Base-by-base conservation (phyloP, 2,797 vertebrate genomes). In the Mycteria americana region DNA sequence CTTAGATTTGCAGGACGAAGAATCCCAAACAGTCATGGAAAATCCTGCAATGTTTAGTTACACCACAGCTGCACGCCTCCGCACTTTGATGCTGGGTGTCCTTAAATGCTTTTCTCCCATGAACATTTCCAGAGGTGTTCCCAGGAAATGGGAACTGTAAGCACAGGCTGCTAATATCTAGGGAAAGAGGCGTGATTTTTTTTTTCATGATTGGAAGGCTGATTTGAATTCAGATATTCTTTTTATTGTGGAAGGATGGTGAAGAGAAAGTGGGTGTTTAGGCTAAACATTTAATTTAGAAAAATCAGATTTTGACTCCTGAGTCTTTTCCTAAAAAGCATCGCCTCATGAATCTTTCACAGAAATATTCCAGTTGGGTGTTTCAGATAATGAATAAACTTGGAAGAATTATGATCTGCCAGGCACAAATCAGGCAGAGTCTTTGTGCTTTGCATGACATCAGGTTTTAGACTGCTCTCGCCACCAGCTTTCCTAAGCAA, bases 71-170 rank as follows among this genome's bases (percentile, higher is more conserved):
- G 28, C 27, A 74, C 9, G 13, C 9, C 22, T 76, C 46, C 0
- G 0, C 5, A 37, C 22, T 67, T 60, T 1, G 0, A 4, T 51
- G 7, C 9, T 86, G 18, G 4, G 15, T 88, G 8, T 84, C 50
- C 19, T 57, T n/a, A 37, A 27, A 18, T 56, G 5, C 11, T 76
- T 86, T 68, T 54, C 17, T 79, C 7, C 51, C 14, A 9, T 24
- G 8, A 76, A 46, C 0, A 1, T 59, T 76, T 72, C 46, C 39
- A 73, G 13, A 7, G 6, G 2, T 82, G 14, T 39, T 87, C 23
- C 48, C 0, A 0, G 18, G 31, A 85, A 74, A 45, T 13, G 6
- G 11, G 25, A 87, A 11, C 5, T 59, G 8, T 76, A 91, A 43
- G 24, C 24, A 63, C 3, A 48, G 14, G 6, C 6, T 89, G n/a